Base-by-base conservation (phyloP, 1,140 invertebrate genomes). In the Archegozetes longisetosus region DNA sequence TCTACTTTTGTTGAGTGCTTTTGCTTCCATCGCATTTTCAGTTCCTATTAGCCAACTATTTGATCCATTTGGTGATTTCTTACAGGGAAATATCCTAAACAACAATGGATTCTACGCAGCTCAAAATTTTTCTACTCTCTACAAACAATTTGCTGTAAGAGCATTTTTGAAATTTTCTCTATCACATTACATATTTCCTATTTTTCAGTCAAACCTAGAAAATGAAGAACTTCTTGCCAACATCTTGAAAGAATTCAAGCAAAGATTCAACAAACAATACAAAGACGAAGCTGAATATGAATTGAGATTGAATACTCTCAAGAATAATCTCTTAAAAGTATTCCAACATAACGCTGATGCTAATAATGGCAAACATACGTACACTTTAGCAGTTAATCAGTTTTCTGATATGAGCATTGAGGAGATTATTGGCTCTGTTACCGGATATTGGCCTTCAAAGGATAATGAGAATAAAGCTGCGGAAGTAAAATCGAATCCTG, bases 161-260 rank as follows among this genome's bases (percentile, higher is more conserved):
- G n/a, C n/a, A n/a, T n/a, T n/a, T n/a, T n/a, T n/a, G n/a, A n/a
- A n/a, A n/a, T n/a, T n/a, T n/a, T n/a, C n/a, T n/a, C n/a, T n/a
- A n/a, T n/a, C n/a, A n/a, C n/a, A n/a, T n/a, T n/a, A n/a, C n/a
- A n/a, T n/a, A 53, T 13, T 22, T 12, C 13, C 22, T 26, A 13
- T 13, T 13, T 53, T 53, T 12, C 12, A 53, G 51, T 13, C 12
- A 20, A 12, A 12, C 20, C 12, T 53, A 12, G 22, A 53, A 26
- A 22, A 53, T 22, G 51, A 53, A 26, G 51, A 12, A 9, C 13
- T 9, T 14, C 6, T 55, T 20, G 26, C 23, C 17, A 55, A 55
- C 23, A 12, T 55, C 6, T 55, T 55, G 17, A 23, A 46, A 6
- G 55, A 57, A 50, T 57, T 57, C 22, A 57, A 53, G 29, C 17